Evolutionary conservation across 2,888 invertebrate species (phyloP).

Genomic region (Candidula unifasciata): DNA sequence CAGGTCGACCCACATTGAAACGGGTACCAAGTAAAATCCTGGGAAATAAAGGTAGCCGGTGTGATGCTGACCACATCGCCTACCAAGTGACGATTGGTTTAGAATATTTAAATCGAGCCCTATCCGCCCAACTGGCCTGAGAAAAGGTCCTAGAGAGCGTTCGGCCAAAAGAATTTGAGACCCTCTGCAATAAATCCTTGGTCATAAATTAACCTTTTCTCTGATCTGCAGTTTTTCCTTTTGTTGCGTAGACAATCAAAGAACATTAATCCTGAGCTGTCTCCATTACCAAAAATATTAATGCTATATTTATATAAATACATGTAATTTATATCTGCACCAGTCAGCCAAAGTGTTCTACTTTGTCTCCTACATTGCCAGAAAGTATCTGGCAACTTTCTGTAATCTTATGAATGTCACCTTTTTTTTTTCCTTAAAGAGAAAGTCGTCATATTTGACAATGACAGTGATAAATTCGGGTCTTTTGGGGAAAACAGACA

Average conservation of each 20-base stretch:
- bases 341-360: not conserved
- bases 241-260: not conserved
- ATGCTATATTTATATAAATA: constrained; percentile 8
- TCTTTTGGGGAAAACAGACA: not conserved
- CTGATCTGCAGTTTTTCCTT: not conserved
- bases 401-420: too few relatives aligned
- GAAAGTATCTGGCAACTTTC: not conserved
- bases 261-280: not conserved
- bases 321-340: constrained; percentile 7
- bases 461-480: constrained; percentile 1
- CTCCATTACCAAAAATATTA: not conserved
- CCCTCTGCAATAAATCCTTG: too few relatives aligned
- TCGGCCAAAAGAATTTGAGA: too few relatives aligned
- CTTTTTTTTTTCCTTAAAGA: not conserved
- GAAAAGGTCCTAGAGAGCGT: too few relatives aligned
- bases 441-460: not conserved
- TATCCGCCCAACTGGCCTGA: too few relatives aligned
- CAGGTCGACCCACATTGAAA: too few relatives aligned
- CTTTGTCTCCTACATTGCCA: not conserved
- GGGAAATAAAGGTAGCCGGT: too few relatives aligned
- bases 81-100: too few relatives aligned
- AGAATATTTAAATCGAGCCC: too few relatives aligned
- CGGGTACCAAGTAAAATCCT: too few relatives aligned
- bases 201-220: not conserved
- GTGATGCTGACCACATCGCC: too few relatives aligned